These are phyloP conservation scores for Haemorhous mexicanus DNA, from an alignment of 2,113 vertebrate genomes.

Conservation along the genomic window DNA sequence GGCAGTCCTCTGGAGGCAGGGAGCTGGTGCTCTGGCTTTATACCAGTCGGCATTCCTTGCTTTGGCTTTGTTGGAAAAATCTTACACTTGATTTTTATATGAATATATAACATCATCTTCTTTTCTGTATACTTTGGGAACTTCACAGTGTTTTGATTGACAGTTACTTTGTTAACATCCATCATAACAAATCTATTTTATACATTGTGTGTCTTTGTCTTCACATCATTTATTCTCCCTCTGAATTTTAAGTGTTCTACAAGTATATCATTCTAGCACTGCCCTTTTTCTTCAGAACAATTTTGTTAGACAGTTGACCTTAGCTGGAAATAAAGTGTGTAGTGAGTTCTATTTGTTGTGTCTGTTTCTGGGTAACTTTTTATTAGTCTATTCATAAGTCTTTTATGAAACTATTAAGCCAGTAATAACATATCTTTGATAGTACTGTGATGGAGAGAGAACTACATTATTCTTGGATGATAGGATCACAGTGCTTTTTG, in stretches of 20 bases:
- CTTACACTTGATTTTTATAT: background rate
- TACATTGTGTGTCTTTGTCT: background rate
- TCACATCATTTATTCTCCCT: background rate
- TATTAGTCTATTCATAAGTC: background rate
- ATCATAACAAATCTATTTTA: background rate
- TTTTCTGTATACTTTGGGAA: background rate
- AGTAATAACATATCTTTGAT: background rate
- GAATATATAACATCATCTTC: background rate
- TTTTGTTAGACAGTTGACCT: background rate
- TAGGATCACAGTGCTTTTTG: background rate
- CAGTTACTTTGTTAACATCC: background rate
- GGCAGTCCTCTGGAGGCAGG: background rate
- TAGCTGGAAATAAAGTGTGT: background rate
- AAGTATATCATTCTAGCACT: background rate
- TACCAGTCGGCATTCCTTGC: background rate
- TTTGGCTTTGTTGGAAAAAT: background rate
- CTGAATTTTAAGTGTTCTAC: background rate
- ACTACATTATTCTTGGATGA: background rate
- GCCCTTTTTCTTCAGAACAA: background rate
- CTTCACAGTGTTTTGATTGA: background rate
- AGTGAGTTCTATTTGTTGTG: background rate
- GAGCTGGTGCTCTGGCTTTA: background rate
- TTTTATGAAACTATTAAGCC: background rate
- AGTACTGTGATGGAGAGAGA: background rate
- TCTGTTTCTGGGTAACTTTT: background rate